Evolutionary conservation across 2,888 invertebrate genomes (phyloP), one percentile per base, ranked within the genome.

Genomic region (Cheilosia soror): DNA sequence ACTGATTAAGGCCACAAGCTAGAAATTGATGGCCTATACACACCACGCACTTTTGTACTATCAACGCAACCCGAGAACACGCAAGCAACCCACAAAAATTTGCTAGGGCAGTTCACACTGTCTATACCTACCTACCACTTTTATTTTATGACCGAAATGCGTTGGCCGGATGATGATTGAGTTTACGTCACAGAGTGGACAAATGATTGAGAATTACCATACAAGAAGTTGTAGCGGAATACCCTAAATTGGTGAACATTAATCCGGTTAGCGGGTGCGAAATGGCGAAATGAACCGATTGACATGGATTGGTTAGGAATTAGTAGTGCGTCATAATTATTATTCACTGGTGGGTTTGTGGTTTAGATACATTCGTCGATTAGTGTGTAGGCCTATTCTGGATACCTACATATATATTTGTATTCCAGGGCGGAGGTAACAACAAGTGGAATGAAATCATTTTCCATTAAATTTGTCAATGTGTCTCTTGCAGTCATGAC

Each of bases 1-100:
- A 73, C 9, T 69, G 79, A 83, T 79, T 83, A 63, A 79, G 83
- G 83, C 75, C 73, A 75, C 57, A 66, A 20, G 37, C 33, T 40
- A 62, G 55, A 73, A 78, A 60, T 63, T 68, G 37, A 79, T 49
- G 25, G 42, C 60, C 66, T 68, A 55, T 13, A 42, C 60, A 51
- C 33, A 29, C 63, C 68, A 73, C 78, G 73, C 83, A 78, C 57
- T 68, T 31, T 5, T 9, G 33, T 33, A 25, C 20, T 20, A 20
- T 25, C n/a, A n/a, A 73, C 63, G 51, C 55, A 69, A 49, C 51
- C 51, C 40, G 62, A 37, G 4, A 37, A 37, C 37, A 37, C 37
- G 11, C 37, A 57, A 58, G 31, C 40, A 33, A 13, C 71, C 81
- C 65, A 83, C 78, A 55, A 73, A 72, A 44, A 42, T 20, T 42